Base-by-base conservation (phyloP, 2,888 invertebrate genomes). In the Tineola bisselliella region DNA sequence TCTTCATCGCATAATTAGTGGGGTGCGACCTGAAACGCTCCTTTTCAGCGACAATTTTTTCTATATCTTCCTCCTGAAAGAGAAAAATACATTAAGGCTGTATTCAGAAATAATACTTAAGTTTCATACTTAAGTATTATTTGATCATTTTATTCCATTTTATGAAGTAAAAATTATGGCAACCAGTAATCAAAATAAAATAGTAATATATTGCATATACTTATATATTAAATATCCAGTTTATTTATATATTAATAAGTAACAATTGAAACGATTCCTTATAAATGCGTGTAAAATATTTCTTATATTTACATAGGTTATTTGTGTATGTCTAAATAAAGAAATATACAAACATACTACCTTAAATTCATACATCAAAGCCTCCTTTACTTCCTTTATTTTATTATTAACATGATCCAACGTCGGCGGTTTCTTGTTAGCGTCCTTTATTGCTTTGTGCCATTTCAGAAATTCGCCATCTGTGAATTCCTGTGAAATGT, bases 1-100 rank as follows among this genome's bases (percentile, higher is more conserved):
- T 99, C 75, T 93, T 94, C 93, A 98, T 94, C 0, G 99, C 99
- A 79, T 96, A 99, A 80, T 99, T 99, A 63, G 94, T 95, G 0
- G 99, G 98, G 66, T 93, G 93, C 44, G 94, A 92, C 66, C 96
- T 92, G 78, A 99, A 99, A 60, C 96, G 89, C 64, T 94, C 94
- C 73, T 99, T 99, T 74, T 98, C 98, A 58, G 91, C 90, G 8
- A 98, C 92, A 59, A 98, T 97, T 80, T 93, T 91, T 70, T 97
- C 97, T 59, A 99, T 92, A 68, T 99, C 99, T 71, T 95, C 95
- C 76, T 98, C 98, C 78, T 97, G 62, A 4, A 62, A 64, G 31
- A 18, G 61, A 18, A 44, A 31, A 63, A 25, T 31, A 6, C 54
- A 44, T 13, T 10, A 31, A 31, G 10, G 5, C 31, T 8, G 10